Conservation (phyloP, 2,113 vertebrate genomes). For the Antigone vipio region DNA sequence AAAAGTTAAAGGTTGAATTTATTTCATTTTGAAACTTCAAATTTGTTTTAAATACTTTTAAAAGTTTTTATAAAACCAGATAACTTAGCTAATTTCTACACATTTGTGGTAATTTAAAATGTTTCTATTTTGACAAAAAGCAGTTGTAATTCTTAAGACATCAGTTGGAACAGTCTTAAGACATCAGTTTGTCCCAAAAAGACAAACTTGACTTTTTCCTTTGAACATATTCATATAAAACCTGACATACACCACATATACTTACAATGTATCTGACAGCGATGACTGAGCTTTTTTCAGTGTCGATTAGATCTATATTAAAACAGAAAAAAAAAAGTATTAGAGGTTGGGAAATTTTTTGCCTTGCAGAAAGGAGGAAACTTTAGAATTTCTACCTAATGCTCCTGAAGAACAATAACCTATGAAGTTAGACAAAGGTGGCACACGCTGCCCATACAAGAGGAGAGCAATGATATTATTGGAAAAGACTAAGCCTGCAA, state of each 20-base stretch:
- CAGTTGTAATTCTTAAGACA: not conserved
- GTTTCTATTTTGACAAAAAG: not conserved
- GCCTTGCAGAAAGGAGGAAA: not conserved
- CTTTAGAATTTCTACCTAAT: not conserved
- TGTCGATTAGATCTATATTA: not conserved
- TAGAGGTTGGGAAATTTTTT: not conserved
- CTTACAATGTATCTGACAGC: conserved; percentile 32
- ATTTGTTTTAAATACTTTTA: not conserved
- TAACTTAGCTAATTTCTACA: not conserved
- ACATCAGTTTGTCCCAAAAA: not conserved
- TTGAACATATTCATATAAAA: not conserved
- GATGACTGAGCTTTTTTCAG: not conserved
- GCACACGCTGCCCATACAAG: not conserved
- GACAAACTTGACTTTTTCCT: not conserved
- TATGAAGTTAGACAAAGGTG: not conserved
- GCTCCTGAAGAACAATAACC: not conserved
- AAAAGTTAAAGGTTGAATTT: not conserved
- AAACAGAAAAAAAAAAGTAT: not conserved
- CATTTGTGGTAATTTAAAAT: not conserved
- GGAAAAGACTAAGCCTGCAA: not conserved
- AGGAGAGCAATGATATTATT: not conserved
- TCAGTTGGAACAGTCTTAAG: not conserved
- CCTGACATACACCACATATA: not conserved
- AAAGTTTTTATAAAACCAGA: not conserved
- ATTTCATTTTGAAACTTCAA: not conserved